Base-by-base conservation (phyloP, 2,797 vertebrate species). In the Lophotriccus pileatus region DNA sequence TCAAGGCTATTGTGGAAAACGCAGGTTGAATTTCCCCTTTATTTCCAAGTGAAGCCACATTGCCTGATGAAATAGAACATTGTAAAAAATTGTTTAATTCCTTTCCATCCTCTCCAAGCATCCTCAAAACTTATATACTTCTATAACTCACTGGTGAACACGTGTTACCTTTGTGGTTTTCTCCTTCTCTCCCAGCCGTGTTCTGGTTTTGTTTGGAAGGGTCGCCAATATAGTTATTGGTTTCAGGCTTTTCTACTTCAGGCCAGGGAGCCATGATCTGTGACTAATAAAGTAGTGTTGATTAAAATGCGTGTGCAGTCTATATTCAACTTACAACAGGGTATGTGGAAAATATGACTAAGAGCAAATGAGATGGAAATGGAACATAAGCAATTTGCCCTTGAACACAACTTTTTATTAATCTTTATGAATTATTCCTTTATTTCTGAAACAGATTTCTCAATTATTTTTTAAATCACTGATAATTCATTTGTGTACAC, bases 221-320 rank as follows among this genome's bases (percentile, higher is more conserved):
- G 20, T 94, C 95, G 25, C 96, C 92, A 7, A 96, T 95, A 53
- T 96, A 97, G 50, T 98, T 97, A 49, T 91, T 95, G 10, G 97
- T 84, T 74, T 97, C 87, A 74, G 97, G 96, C 20, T 97, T 97
- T 84, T 97, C 98, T 44, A 98, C 94, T 90, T 99, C 97, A 22
- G 98, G 98, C 97, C 98, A 98, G 43, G 99, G 98, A 97, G 98
- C 98, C 99, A 99, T 99, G 92, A 79, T 97, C 98, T 98, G 92
- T 32, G 93, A 90, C 77, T 69, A 14, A 72, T 25, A 87, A 93
- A 86, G 77, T 2, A 77, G 43, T 16, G 52, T 7, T 80, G 60
- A 66, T 79, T 85, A 88, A 83, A 82, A 70, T 62, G 19, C 1
- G 0, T 1, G 0, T 37, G 37, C 23, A 67, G 58, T 30, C 39